Conservation (phyloP, 2,888 invertebrate species). For the Byasa hedistus region DNA sequence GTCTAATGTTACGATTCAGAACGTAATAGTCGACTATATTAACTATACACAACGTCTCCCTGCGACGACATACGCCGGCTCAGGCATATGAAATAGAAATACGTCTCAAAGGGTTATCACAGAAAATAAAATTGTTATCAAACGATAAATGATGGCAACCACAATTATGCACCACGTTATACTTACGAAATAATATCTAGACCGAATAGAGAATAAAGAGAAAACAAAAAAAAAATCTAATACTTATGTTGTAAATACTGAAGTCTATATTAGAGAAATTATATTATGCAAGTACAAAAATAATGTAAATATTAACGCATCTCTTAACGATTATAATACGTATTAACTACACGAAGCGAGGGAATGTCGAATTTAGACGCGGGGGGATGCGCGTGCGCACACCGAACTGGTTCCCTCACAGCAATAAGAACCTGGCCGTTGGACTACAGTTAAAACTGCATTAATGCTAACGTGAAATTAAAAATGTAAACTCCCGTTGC, state of each 20-base stretch:
- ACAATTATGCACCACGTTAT: slow-evolving; percentile 64
- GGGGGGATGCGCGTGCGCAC: neutral
- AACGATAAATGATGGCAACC: slow-evolving; percentile 71
- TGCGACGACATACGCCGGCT: slow-evolving; percentile 18
- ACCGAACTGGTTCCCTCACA: no score
- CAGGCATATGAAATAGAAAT: slow-evolving; percentile 14
- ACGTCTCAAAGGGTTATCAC: slow-evolving; percentile 60
- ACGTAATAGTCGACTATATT: no score
- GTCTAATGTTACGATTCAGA: no score
- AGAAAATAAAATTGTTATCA: slow-evolving; percentile 71
- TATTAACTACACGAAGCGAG: slow-evolving; percentile 37
- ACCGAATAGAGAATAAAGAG: slow-evolving; percentile 29
- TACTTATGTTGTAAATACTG: slow-evolving; percentile 42
- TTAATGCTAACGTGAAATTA: no score
- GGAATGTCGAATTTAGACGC: slow-evolving; percentile 48
- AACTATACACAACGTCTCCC: slow-evolving; percentile 28
- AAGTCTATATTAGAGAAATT: slow-evolving; percentile 31
- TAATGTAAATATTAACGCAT: slow-evolving; percentile 29
- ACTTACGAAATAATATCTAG: slow-evolving; percentile 37
- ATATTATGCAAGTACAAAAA: slow-evolving; percentile 16
- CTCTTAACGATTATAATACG: slow-evolving; percentile 34
- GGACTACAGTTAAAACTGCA: no score
- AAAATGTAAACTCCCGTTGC: no score
- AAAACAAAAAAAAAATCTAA: slow-evolving; percentile 10
- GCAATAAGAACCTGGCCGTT: no score